phyloP scores from a whole-genome alignment of 2,797 vertebrate genomes.

The Perodicticus potto region DNA sequence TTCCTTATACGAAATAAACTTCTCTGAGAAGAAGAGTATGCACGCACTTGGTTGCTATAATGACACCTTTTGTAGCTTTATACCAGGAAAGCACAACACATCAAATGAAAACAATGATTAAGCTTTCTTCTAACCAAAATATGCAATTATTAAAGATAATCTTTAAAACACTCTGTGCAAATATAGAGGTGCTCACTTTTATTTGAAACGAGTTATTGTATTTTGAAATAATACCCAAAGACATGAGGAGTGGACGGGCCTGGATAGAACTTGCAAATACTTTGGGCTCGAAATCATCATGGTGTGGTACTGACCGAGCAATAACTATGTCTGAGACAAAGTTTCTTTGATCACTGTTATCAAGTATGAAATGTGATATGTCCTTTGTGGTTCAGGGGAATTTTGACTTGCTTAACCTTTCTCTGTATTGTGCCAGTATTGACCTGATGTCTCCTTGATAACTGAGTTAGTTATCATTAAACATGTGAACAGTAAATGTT shows the following conservation, averaged over 20 bases:
- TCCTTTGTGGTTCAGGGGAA: not conserved
- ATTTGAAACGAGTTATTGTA: not conserved
- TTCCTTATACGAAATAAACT: not conserved
- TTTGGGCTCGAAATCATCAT: not conserved
- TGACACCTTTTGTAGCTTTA: not conserved
- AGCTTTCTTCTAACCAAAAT: not conserved
- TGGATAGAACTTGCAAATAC: not conserved
- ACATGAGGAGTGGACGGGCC: not conserved
- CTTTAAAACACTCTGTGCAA: conserved; percentile 8
- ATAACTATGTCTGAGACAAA: not conserved
- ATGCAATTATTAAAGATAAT: not conserved
- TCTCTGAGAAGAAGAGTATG: not conserved
- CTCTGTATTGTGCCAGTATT: not conserved
- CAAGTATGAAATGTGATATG: not conserved
- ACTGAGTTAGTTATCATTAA: not conserved
- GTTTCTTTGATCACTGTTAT: not conserved
- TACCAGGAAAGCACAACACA: not conserved
- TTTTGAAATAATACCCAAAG: not conserved
- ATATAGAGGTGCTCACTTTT: not conserved
- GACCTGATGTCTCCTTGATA: not conserved
- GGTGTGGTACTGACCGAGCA: not conserved
- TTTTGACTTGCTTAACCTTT: not conserved
- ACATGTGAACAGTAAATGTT: not conserved
- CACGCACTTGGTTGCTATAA: not conserved
- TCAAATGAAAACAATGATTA: not conserved